Conservation (phyloP, 2,113 vertebrate genomes). For the Pygoscelis antarcticus region DNA sequence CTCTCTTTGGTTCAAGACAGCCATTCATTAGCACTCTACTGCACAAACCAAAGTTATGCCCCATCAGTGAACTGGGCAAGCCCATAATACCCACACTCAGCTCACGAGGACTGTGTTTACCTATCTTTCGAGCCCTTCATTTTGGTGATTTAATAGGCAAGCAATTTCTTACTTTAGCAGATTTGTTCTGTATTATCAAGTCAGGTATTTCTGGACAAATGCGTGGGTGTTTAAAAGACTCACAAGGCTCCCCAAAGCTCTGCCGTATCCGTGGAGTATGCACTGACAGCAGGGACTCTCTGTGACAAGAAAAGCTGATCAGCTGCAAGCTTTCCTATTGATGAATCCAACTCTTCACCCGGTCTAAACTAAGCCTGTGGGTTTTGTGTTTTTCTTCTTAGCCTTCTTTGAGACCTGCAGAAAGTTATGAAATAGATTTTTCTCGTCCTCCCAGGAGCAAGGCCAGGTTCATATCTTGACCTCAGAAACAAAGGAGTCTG, state of each 20-base stretch:
- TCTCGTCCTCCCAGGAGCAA: constrained; percentile 71
- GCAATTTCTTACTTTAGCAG: constrained; percentile 61
- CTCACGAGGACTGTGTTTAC: not conserved
- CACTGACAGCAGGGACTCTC: constrained; percentile 49
- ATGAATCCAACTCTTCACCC: constrained; percentile 55
- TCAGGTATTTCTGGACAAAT: constrained; percentile 25
- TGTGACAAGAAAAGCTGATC: constrained; percentile 41
- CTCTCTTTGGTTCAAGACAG: constrained; percentile 25
- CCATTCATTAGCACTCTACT: constrained; percentile 42
- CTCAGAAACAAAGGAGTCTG: constrained; percentile 59
- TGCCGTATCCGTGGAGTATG: not conserved
- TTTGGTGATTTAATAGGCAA: constrained; percentile 50
- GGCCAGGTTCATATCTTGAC: constrained; percentile 72
- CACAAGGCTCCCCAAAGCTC: constrained; percentile 18
- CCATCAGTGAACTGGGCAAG: constrained; percentile 8
- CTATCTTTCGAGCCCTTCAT: not conserved
- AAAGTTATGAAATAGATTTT: constrained; percentile 83
- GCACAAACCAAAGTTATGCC: constrained; percentile 35
- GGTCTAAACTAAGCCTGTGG: constrained; percentile 69
- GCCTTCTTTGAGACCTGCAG: constrained; percentile 41
- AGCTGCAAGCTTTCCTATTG: constrained; percentile 43
- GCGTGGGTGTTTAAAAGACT: constrained; percentile 57
- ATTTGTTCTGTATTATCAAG: constrained; percentile 47
- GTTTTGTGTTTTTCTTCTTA: constrained; percentile 55
- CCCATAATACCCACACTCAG: not conserved